Evolutionary conservation across 2,797 vertebrate genomes (phyloP).

Genomic region (Leuciscus waleckii): DNA sequence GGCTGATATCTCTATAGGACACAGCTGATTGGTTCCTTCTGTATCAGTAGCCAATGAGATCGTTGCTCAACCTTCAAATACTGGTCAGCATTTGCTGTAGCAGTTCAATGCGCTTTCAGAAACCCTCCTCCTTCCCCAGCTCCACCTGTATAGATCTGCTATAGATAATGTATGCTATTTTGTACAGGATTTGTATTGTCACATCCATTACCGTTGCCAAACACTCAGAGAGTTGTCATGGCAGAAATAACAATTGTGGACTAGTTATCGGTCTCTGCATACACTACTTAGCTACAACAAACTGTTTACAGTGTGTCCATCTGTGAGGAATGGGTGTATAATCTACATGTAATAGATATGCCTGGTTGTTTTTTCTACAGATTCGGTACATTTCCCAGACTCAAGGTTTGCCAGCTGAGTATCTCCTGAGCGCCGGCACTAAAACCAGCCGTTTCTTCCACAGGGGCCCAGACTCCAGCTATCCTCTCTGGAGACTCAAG

Average conservation of each 20-base stretch:
- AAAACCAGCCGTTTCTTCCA: constrained; percentile 99
- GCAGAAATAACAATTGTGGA: background rate
- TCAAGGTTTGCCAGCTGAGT: constrained; percentile 96
- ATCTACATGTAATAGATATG: background rate
- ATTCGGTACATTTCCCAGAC: constrained; percentile 99
- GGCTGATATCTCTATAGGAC: background rate
- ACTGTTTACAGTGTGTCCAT: background rate
- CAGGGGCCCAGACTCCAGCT: constrained; percentile 93
- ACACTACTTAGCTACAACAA: background rate
- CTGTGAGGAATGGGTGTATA: background rate
- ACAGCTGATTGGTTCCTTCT: background rate
- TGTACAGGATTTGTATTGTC: background rate
- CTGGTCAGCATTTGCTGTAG: background rate
- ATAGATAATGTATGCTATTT: background rate
- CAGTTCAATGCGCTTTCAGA: background rate
- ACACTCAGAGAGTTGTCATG: background rate
- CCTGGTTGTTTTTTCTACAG: constrained; percentile 68
- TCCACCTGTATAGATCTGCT: background rate
- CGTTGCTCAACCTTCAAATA: background rate
- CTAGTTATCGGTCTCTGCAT: background rate
- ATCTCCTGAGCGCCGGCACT: constrained; percentile 96
- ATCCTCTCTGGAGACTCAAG: constrained; percentile 97
- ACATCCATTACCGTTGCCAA: background rate
- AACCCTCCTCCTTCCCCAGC: background rate
- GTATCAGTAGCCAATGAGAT: background rate